Conservation (phyloP, 2,797 vertebrate species). For the Aulostomus chinensis region DNA sequence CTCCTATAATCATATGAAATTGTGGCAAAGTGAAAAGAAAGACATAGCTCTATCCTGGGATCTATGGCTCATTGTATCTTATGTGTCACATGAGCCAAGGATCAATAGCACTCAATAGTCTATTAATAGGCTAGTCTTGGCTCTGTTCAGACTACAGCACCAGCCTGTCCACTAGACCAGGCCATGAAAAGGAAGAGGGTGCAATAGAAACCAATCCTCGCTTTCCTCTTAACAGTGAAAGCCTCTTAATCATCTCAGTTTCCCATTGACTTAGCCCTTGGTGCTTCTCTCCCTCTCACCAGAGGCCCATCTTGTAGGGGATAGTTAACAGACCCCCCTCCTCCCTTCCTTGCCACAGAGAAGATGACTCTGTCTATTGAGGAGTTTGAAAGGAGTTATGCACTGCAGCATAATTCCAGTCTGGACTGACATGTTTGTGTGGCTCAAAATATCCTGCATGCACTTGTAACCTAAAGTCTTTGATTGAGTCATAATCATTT, state of each 20-base stretch:
- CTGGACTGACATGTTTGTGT: constrained; percentile 15
- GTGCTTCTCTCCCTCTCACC: constrained; percentile 61
- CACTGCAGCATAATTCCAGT: constrained; percentile 29
- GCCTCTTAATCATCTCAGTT: constrained; percentile 87
- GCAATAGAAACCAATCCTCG: constrained; percentile 81
- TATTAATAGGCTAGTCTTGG: constrained; percentile 83
- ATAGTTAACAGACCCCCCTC: constrained; percentile 62
- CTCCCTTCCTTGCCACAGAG: constrained; percentile 40
- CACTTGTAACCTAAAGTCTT: background rate
- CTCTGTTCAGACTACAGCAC: constrained; percentile 75
- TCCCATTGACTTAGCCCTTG: constrained; percentile 80
- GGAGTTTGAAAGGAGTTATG: constrained; percentile 34
- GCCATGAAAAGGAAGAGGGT: constrained; percentile 78
- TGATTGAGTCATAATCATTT: background rate
- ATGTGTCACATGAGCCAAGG: constrained; percentile 80
- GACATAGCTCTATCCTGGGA: constrained; percentile 75
- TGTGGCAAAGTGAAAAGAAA: constrained; percentile 82
- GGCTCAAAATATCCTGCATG: constrained; percentile 1
- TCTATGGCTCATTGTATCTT: constrained; percentile 85
- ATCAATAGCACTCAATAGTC: constrained; percentile 87
- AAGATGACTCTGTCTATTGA: constrained; percentile 65
- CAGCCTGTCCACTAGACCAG: constrained; percentile 72
- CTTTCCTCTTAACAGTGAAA: constrained; percentile 84
- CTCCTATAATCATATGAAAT: constrained; percentile 84
- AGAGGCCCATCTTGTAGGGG: constrained; percentile 66